Conservation (phyloP, 2,888 invertebrate species). For the Baccha elongata region DNA sequence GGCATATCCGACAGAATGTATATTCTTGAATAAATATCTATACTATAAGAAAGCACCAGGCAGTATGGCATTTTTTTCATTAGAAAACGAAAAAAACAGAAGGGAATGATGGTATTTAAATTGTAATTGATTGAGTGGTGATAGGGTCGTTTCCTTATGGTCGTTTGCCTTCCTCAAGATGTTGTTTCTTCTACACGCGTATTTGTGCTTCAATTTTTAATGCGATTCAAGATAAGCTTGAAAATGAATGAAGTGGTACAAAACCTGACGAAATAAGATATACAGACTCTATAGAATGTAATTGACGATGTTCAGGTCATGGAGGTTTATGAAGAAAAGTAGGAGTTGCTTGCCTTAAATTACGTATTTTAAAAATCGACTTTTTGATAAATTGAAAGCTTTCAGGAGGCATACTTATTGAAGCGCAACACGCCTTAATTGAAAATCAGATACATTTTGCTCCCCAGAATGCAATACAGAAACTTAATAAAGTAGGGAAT, state of each 20-base stretch:
- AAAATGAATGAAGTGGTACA: slow-evolving; percentile 58
- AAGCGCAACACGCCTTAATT: no score
- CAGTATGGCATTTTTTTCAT: not conserved
- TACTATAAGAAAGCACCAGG: slow-evolving; percentile 2
- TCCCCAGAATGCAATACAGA: no score
- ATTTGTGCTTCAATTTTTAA: slow-evolving; percentile 52
- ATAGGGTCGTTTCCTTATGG: slow-evolving; percentile 61
- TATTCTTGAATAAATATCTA: slow-evolving; percentile 36
- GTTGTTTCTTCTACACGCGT: not conserved
- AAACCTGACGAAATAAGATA: slow-evolving; percentile 53
- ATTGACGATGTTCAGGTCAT: slow-evolving; percentile 45
- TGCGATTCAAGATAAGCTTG: slow-evolving; percentile 59
- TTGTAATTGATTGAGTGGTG: slow-evolving; percentile 70
- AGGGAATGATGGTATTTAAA: slow-evolving; percentile 55
- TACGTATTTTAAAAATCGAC: no score
- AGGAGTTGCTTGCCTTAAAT: no score
- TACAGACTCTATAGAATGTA: slow-evolving; percentile 49
- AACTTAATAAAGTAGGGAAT: no score
- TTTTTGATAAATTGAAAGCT: no score
- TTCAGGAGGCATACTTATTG: no score
- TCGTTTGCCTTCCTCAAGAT: slow-evolving; percentile 8
- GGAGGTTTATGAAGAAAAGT: no score
- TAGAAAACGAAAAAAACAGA: slow-evolving; percentile 14
- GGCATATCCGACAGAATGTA: slow-evolving; percentile 48
- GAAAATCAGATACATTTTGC: no score